phyloP scores from a whole-genome alignment of 2,113 vertebrate genomes.

The Apteryx mantelli region DNA sequence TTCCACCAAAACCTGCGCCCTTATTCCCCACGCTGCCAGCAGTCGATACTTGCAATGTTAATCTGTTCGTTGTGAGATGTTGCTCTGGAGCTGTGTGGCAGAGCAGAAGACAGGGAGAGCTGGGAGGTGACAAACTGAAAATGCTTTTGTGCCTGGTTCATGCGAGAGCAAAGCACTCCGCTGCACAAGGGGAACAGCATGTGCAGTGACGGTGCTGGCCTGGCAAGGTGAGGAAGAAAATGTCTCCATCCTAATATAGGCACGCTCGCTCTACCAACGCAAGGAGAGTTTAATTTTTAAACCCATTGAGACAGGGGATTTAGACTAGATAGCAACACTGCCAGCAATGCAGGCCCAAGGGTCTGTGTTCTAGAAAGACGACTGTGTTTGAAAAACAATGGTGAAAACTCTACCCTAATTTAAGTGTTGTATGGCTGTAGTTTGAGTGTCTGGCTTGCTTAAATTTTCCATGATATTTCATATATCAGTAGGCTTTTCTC shows the following conservation, averaged over 20 bases:
- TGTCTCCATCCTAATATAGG: background rate
- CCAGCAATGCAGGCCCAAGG: background rate
- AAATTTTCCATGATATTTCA: background rate
- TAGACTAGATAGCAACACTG: accelerated
- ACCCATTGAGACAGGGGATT: background rate
- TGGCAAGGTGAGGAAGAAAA: background rate
- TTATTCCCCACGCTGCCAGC: background rate
- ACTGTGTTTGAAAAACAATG: background rate
- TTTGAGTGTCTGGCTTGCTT: background rate
- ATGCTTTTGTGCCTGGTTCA: slow-evolving; percentile 9
- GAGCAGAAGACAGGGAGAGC: background rate
- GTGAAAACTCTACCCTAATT: background rate
- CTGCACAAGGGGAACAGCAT: background rate
- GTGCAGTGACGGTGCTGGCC: background rate
- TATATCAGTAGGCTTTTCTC: background rate
- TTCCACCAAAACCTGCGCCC: background rate
- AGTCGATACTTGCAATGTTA: background rate
- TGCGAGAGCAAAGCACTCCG: background rate
- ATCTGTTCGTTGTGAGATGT: accelerated
- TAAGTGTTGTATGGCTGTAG: background rate
- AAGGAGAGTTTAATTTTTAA: background rate
- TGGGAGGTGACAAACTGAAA: background rate
- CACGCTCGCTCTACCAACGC: background rate
- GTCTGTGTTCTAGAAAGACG: background rate
- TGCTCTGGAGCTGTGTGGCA: background rate